Conservation (phyloP, 2,888 invertebrate genomes). For the Corythucha ciliata region DNA sequence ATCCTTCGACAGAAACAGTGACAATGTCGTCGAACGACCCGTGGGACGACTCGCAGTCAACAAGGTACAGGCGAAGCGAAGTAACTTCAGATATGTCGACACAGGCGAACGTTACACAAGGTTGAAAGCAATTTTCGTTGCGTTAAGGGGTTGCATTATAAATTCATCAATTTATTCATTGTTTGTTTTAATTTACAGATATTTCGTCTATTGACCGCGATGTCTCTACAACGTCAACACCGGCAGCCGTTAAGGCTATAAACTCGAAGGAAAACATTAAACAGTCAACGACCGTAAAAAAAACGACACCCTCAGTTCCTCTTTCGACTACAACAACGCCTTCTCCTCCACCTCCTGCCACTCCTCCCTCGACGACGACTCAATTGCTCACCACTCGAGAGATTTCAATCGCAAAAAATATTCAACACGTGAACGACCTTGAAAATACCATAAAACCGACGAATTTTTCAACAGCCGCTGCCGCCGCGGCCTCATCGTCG, state of each 20-base stretch:
- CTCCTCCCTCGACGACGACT: slow-evolving; percentile 1
- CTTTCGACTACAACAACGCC: neutral
- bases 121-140: too few relatives aligned
- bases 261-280: neutral
- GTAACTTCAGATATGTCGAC: slow-evolving; percentile 30
- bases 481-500: too few relatives aligned
- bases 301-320: neutral
- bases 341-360: neutral
- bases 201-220: slow-evolving; percentile 13
- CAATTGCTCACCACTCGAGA: too few relatives aligned
- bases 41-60: slow-evolving; percentile 33
- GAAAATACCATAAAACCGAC: too few relatives aligned
- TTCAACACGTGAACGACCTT: too few relatives aligned
- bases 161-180: too few relatives aligned
- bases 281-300: neutral
- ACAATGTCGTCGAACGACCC: slow-evolving; percentile 26
- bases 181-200: neutral
- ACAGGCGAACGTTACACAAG: slow-evolving; percentile 26
- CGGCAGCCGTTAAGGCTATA: neutral
- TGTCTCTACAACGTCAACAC: neutral
- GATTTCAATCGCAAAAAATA: too few relatives aligned
- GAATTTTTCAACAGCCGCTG: too few relatives aligned
- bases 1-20: slow-evolving; percentile 34
- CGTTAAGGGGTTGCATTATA: too few relatives aligned
- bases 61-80: slow-evolving; percentile 35